Percentiles rank a stretch among this genome's conserved stretches.
phyloP scores from a whole-genome alignment of 2,888 invertebrate species.

The Metalampra italica region DNA sequence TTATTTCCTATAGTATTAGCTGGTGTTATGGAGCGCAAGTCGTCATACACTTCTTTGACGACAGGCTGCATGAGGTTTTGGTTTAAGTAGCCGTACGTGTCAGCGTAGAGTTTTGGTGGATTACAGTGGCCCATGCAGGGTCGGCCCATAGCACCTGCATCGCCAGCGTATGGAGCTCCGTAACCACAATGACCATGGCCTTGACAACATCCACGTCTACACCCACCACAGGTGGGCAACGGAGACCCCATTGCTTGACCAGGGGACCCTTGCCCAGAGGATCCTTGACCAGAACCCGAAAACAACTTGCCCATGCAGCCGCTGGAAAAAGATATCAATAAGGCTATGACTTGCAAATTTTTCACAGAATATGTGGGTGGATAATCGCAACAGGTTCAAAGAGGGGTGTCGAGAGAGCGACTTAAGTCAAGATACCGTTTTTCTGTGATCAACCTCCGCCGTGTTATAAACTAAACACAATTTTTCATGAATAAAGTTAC shows the following conservation, averaged over 20 bases:
- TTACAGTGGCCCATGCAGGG: conserved; percentile 49
- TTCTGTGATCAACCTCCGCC: no score
- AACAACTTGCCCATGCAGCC: conserved; percentile 71
- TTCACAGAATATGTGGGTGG: not conserved
- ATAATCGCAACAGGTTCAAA: no score
- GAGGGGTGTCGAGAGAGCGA: no score
- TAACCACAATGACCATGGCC: conserved; percentile 14
- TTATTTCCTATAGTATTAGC: conserved; percentile 54
- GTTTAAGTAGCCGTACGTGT: conserved; percentile 59
- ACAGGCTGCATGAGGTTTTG: conserved; percentile 62
- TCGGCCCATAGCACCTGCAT: conserved; percentile 1
- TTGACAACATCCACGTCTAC: conserved; percentile 33
- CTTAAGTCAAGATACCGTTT: no score
- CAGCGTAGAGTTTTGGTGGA: conserved; percentile 52
- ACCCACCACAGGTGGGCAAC: conserved; percentile 32
- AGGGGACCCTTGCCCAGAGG: not conserved
- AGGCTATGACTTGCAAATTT: not conserved
- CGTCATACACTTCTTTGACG: conserved; percentile 61
- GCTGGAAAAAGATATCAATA: conserved; percentile 37
- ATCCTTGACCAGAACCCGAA: conserved; percentile 30
- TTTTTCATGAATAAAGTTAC: no score
- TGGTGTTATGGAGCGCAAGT: conserved; percentile 50
- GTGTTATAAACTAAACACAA: no score
- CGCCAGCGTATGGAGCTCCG: conserved; percentile 2
- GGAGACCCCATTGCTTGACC: conserved; percentile 18